phyloP scores from a whole-genome alignment of 2,113 vertebrate genomes.

The Xiphias gladius region DNA sequence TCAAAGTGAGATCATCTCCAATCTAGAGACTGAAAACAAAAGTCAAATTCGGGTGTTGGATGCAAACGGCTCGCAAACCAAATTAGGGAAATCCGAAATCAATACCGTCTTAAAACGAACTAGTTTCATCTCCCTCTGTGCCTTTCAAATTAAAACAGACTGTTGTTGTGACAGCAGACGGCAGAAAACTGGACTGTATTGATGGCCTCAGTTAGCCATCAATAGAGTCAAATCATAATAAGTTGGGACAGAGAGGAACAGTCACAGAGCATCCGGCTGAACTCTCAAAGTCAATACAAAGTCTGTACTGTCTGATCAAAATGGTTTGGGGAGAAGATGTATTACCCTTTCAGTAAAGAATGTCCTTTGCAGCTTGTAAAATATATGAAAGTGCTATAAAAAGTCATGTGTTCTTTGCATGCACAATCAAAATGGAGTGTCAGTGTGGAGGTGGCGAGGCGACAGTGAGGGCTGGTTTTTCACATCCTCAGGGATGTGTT shows the following conservation, averaged over 20 bases:
- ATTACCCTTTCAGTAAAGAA: conserved; percentile 89
- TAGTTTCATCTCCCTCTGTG: conserved; percentile 53
- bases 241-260: conserved; percentile 22
- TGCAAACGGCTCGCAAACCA: conserved; percentile 54
- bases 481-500: conserved; percentile 43
- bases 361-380: conserved; percentile 89
- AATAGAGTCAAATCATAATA: conserved; percentile 64
- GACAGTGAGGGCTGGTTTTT: conserved; percentile 41
- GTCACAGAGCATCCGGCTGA: conserved; percentile 68
- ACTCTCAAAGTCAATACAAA: conserved; percentile 49
- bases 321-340: conserved; percentile 61
- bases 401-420: conserved; percentile 57
- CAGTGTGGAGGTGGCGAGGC: conserved; percentile 40
- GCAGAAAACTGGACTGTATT: conserved; percentile 58
- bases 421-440: conserved; percentile 54
- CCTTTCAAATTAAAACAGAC: conserved; percentile 52
- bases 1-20: conserved; percentile 29
- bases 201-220: conserved; percentile 50
- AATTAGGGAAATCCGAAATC: conserved; percentile 39
- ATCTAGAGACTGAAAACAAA: conserved; percentile 26
- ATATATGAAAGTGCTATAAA: conserved; percentile 83
- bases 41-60: conserved; percentile 4
- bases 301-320: conserved; percentile 51
- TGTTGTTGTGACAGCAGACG: conserved; percentile 27
- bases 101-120: conserved; percentile 24